These are phyloP conservation scores for Chromoteleia sp. DNA, from an alignment of 2,888 invertebrate genomes.

Conservation along the genomic window DNA sequence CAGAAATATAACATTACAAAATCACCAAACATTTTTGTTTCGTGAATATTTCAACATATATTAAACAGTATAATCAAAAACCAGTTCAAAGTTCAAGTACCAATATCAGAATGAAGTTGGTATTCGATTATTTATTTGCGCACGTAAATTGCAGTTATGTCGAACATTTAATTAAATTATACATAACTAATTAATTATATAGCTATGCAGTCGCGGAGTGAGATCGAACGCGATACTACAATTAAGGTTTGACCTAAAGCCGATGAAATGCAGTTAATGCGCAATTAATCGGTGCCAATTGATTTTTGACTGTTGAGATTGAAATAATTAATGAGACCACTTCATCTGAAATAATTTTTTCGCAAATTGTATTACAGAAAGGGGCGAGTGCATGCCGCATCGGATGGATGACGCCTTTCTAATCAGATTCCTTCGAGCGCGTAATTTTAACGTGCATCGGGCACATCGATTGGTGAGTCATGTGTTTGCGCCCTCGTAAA, in stretches of 20 bases:
- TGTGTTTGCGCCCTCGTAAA: constrained; percentile 49
- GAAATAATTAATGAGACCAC: too few relatives aligned
- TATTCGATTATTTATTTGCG: not conserved
- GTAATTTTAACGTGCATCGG: constrained; percentile 89
- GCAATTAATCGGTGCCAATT: not conserved
- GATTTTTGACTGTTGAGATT: constrained; percentile 7
- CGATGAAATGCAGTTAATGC: constrained; percentile 17
- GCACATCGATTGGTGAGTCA: constrained; percentile 91
- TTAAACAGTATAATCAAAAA: too few relatives aligned
- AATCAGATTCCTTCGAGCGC: constrained; percentile 90
- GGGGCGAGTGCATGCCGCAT: constrained; percentile 90
- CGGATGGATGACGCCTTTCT: constrained; percentile 91
- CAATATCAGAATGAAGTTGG: not conserved
- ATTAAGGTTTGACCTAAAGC: constrained; percentile 1
- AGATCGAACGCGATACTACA: constrained; percentile 9
- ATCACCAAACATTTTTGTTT: too few relatives aligned
- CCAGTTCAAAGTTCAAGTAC: too few relatives aligned
- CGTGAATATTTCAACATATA: too few relatives aligned
- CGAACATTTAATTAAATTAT: constrained; percentile 11
- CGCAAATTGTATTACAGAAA: constrained; percentile 85
- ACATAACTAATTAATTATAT: too few relatives aligned
- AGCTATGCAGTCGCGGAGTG: too few relatives aligned
- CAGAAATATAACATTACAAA: too few relatives aligned
- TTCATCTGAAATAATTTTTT: too few relatives aligned
- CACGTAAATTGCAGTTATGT: not conserved